Evolutionary conservation across 2,797 vertebrate species (phyloP), one percentile per base, ranked within the genome.

Genomic region (Protosalanx chinensis): DNA sequence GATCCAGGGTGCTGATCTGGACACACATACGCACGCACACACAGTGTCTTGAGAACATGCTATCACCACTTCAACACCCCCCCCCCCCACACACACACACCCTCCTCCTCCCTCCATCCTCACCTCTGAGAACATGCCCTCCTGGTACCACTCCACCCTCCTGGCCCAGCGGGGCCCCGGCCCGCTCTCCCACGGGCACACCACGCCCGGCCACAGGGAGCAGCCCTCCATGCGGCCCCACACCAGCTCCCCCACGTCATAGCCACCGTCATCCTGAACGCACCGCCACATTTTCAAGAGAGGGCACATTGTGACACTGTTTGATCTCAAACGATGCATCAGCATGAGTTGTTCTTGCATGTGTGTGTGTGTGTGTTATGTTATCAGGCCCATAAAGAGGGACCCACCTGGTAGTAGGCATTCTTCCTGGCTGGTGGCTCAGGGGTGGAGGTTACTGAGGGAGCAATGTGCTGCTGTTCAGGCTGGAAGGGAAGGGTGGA

Each of bases 91-190:
- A 18, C 10, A 1, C 4, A 12, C 13, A 7, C 4, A 23, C 20
- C 29, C n/a, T 3, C 5, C 33, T 0, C 1, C 64, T 58, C 20
- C 23, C 6, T 46, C 29, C 23, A 2, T 41, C 67, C 84, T 84
- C 76, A 93, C 92, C 88, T 81, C 73, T 4, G 86, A 88, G 16
- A 73, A 74, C 75, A 84, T 79, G 0, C 57, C 76, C 30, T 88
- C 86, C 1, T 85, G 90, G 32, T 85, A 92, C 90, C 90, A 92
- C 73, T 78, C 49, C 27, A 93, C 87, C 76, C 73, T 79, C 58
- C 63, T 58, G 41, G 61, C 69, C 23, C 70, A 70, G 1, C 35
- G 16, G 3, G 64, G 57, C 4, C 62, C 49, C 27, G 65, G 70
- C 23, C 65, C 53, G 4, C 2, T 68, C 15, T 5, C 56, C 76